Evolutionary conservation across 2,888 invertebrate genomes (phyloP).

Genomic region (Thecocarcelia acutangulata): DNA sequence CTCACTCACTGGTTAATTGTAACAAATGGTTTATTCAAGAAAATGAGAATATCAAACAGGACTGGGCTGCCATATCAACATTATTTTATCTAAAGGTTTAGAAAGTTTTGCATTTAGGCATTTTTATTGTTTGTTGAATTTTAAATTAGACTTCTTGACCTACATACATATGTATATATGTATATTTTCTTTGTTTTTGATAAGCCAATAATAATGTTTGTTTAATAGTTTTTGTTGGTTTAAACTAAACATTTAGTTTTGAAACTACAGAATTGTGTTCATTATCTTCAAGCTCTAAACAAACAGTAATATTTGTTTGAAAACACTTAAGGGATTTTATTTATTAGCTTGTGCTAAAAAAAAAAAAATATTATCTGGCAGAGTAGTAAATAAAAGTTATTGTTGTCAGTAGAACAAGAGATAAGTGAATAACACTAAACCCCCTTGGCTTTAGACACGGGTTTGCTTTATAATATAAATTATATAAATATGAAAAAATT

Average conservation of each 20-base stretch:
- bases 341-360: slow-evolving; percentile 6
- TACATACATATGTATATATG: not conserved
- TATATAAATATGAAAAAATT: too few species aligned
- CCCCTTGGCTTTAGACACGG: too few species aligned
- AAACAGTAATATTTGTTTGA: not conserved
- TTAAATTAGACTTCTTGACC: slow-evolving; percentile 34
- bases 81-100: slow-evolving; percentile 29
- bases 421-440: too few species aligned
- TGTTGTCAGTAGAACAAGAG: too few species aligned
- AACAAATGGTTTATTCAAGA: slow-evolving; percentile 53
- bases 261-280: slow-evolving; percentile 2
- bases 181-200: slow-evolving; percentile 33
- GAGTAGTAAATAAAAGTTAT: not conserved
- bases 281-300: slow-evolving; percentile 6
- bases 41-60: slow-evolving; percentile 23
- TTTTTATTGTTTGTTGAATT: slow-evolving; percentile 13
- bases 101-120: slow-evolving; percentile 25
- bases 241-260: slow-evolving; percentile 21
- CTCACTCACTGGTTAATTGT: slow-evolving; percentile 28
- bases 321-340: slow-evolving; percentile 3
- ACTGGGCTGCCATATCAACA: slow-evolving; percentile 60
- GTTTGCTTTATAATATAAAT: too few species aligned
- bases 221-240: slow-evolving; percentile 2
- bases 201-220: slow-evolving; percentile 12
- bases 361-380: slow-evolving; percentile 16